Evolutionary conservation across 2,888 invertebrate genomes (phyloP).

Genomic region (Eupeodes latifasciatus): DNA sequence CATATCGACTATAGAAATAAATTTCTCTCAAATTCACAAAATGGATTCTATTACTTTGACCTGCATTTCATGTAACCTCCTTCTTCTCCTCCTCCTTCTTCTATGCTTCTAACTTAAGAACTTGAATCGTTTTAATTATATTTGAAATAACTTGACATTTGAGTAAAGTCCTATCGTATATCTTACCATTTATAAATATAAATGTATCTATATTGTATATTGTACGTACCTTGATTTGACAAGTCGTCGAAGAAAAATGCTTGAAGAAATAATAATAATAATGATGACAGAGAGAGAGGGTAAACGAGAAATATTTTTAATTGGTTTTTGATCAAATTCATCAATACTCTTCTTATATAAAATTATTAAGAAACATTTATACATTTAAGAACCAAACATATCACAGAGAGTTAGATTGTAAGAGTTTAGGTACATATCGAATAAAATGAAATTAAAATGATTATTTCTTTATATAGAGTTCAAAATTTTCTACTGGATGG

Average conservation of each 20-base stretch:
- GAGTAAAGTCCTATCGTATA: background rate
- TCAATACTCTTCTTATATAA: background rate
- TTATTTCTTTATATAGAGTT: background rate
- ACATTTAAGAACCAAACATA: background rate
- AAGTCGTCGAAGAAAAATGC: background rate
- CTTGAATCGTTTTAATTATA: constrained; percentile 6
- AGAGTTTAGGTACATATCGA: too few species aligned
- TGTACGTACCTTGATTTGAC: background rate
- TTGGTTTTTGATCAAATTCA: constrained; percentile 14
- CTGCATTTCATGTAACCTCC: background rate
- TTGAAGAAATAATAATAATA: background rate
- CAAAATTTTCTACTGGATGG: background rate
- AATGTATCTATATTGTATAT: too few species aligned
- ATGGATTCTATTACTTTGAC: background rate
- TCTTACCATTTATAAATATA: too few species aligned
- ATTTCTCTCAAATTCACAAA: background rate
- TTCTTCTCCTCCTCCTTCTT: too few species aligned
- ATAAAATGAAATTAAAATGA: background rate
- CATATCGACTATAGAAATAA: background rate
- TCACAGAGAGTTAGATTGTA: background rate
- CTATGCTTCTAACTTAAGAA: background rate
- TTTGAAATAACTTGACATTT: constrained; percentile 14
- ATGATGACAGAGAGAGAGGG: background rate
- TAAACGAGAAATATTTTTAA: background rate
- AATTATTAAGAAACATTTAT: background rate